A percentile compares a stretch with the other conserved stretches of the same genome.
Conservation (phyloP, 1,140 invertebrate species). For the Conus ventricosus region DNA sequence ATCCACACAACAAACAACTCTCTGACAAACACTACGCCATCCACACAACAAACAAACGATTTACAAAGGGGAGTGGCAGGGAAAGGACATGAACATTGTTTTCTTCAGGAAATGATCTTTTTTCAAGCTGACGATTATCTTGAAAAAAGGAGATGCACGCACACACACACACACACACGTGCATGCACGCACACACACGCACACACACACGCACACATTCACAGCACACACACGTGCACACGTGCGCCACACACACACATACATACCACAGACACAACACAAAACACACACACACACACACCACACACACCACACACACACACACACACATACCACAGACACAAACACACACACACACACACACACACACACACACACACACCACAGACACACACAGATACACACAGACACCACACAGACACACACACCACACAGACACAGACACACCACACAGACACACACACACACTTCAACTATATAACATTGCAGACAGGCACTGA, state of each 20-base stretch:
- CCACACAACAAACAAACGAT: too few relatives aligned
- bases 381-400: constrained; percentile 14
- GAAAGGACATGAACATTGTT: too few relatives aligned
- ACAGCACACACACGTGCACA: constrained; percentile 17
- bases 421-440: constrained; percentile 2
- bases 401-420: neutral
- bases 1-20: too few relatives aligned
- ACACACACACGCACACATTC: constrained; percentile 8
- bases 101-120: too few relatives aligned
- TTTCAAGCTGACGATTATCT: too few relatives aligned
- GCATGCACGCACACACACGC: neutral
- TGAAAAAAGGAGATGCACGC: too few relatives aligned
- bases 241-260: neutral
- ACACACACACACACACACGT: neutral
- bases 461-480: neutral
- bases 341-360: neutral
- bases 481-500: too few relatives aligned
- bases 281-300: constrained; percentile 26
- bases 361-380: neutral
- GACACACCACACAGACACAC: neutral
- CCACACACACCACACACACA: too few relatives aligned
- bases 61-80: too few relatives aligned
- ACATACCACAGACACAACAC: too few relatives aligned
- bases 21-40: too few relatives aligned
- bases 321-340: too few relatives aligned